Conservation (phyloP, 2,797 vertebrate genomes). For the Sebastes flavidus region DNA sequence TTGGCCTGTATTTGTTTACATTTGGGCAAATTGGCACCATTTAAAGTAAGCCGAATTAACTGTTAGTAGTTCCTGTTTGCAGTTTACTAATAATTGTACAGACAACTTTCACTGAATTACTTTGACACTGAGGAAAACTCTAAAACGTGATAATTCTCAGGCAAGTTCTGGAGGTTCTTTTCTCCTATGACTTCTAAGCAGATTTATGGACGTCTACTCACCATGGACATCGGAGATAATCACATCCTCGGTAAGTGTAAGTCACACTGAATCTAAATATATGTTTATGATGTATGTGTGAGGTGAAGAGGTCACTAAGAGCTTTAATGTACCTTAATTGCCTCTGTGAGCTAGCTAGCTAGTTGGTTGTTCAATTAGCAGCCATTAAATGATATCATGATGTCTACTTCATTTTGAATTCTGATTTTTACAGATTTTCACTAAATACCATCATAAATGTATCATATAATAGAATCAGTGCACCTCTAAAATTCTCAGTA, state of each 20-base stretch:
- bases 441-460: too few species aligned
- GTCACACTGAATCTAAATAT: background rate
- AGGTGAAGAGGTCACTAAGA: background rate
- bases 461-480: background rate
- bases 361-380: too few species aligned
- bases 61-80: background rate
- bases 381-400: too few species aligned
- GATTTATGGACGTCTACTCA: background rate
- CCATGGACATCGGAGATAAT: background rate
- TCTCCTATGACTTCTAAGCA: background rate
- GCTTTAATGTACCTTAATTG: background rate
- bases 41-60: background rate
- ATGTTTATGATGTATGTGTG: background rate
- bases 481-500: too few species aligned
- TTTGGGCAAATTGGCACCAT: background rate
- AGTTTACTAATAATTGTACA: background rate
- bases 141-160: background rate
- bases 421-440: too few species aligned
- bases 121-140: too few species aligned
- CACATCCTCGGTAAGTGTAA: background rate
- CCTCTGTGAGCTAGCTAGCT: too few species aligned
- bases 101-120: too few species aligned
- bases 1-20: background rate
- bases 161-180: background rate
- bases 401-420: too few species aligned